A percentile compares a stretch with the other conserved stretches of the same genome.
Evolutionary conservation across 2,797 vertebrate genomes (phyloP).

Genomic region (Xiphorhynchus erythropygius): DNA sequence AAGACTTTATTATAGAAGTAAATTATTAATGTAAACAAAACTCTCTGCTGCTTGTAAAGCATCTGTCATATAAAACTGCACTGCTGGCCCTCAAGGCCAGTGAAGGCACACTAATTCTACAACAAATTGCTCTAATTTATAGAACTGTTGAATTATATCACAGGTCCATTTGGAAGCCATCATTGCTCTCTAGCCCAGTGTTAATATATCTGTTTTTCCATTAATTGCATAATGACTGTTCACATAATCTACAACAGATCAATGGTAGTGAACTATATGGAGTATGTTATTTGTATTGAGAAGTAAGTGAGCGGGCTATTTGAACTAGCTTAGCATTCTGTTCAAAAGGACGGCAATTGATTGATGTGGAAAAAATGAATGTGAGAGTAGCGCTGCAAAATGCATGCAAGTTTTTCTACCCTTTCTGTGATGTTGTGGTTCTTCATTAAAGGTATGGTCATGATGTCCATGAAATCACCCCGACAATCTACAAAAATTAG

Average conservation of each 20-base stretch:
- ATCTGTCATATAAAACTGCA: neutral
- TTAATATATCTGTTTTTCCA: constrained; percentile 29
- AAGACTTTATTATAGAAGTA: neutral
- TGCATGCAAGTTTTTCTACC: neutral
- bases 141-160: neutral
- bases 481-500: neutral
- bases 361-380: constrained; percentile 40
- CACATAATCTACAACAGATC: constrained; percentile 44
- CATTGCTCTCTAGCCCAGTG: neutral
- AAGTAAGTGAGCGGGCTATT: constrained; percentile 6
- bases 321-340: neutral
- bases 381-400: neutral
- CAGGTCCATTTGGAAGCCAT: neutral
- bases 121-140: neutral
- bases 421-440: neutral
- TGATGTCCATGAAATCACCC: neutral
- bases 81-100: neutral
- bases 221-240: constrained; percentile 45
- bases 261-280: neutral
- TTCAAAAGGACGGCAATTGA: constrained; percentile 1
- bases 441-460: neutral
- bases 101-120: neutral
- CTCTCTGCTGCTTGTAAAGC: neutral
- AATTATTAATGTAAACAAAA: constrained; percentile 1
- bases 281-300: constrained; percentile 16